Conservation (phyloP, 2,113 vertebrate species). For the Lucifuga dentata region DNA sequence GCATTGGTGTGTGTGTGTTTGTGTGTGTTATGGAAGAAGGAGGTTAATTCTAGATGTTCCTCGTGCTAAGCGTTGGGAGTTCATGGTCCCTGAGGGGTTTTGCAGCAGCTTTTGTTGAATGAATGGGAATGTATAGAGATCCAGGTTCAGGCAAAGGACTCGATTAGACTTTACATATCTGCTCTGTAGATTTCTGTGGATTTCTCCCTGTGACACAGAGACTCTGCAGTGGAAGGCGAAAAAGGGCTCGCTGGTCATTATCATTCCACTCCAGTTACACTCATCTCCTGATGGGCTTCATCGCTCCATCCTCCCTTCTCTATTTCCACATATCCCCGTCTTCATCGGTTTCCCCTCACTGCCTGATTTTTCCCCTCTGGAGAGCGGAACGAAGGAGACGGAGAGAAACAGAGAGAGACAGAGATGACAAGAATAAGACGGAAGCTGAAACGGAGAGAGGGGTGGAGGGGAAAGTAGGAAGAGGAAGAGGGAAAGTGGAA, state of each 20-base stretch:
- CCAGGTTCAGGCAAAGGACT: slow-evolving; percentile 36
- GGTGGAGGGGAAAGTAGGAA: slow-evolving; percentile 1
- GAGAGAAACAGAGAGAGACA: slow-evolving; percentile 11
- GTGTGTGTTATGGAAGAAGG: slow-evolving; percentile 31
- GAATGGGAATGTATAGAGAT: slow-evolving; percentile 21
- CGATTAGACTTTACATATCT: slow-evolving; percentile 36
- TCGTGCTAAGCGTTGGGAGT: slow-evolving; percentile 49
- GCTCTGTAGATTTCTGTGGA: slow-evolving; percentile 26
- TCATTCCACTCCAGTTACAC: slow-evolving; percentile 57
- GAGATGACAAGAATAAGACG: too few species aligned
- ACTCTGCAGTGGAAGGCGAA: slow-evolving; percentile 16
- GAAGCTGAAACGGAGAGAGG: slow-evolving; percentile 10
- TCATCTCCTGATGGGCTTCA: slow-evolving; percentile 54
- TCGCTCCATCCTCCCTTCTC: slow-evolving; percentile 22
- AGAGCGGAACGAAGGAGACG: slow-evolving; percentile 14
- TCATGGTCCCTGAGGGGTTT: slow-evolving; percentile 47
- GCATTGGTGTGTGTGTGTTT: slow-evolving; percentile 9
- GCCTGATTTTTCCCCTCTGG: slow-evolving; percentile 48
- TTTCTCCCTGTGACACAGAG: slow-evolving; percentile 36
- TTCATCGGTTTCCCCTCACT: slow-evolving; percentile 53
- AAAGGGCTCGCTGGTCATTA: slow-evolving; percentile 51
- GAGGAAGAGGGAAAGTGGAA: neutral
- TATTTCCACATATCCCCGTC: slow-evolving; percentile 61
- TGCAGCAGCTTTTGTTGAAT: slow-evolving; percentile 23
- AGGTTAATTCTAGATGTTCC: slow-evolving; percentile 65